These are phyloP conservation scores for Drosophila testacea DNA, from an alignment of 2,888 invertebrate genomes.

Conservation along the genomic window DNA sequence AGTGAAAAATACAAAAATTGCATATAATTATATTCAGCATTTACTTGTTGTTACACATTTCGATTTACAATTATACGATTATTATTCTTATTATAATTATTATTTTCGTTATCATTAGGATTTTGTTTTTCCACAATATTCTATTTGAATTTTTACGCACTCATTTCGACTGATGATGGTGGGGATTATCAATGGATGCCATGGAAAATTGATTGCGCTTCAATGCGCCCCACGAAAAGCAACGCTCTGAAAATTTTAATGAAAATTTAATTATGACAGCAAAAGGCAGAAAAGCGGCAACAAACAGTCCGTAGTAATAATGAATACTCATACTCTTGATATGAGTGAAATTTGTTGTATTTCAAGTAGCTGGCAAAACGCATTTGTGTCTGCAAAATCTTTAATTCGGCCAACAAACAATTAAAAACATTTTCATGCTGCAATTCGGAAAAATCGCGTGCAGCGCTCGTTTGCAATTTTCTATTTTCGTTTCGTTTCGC, in stretches of 20 bases:
- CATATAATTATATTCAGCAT: constrained; percentile 82
- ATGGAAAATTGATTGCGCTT: constrained; percentile 38
- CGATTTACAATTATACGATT: constrained; percentile 23
- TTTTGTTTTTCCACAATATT: not conserved
- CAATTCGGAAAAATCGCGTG: constrained; percentile 71
- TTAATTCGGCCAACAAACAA: constrained; percentile 48
- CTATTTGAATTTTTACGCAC: constrained; percentile 19
- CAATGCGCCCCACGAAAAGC: constrained; percentile 40
- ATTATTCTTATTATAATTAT: constrained; percentile 29
- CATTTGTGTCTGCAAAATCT: constrained; percentile 4
- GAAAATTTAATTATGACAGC: constrained; percentile 57
- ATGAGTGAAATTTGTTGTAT: constrained; percentile 60
- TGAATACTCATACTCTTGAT: constrained; percentile 4
- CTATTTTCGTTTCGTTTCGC: constrained; percentile 70
- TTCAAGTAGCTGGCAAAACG: constrained; percentile 8
- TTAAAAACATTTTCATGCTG: constrained; percentile 74
- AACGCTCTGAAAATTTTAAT: constrained; percentile 69
- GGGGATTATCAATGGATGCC: not conserved
- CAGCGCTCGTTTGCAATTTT: constrained; percentile 59
- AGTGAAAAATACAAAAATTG: constrained; percentile 75
- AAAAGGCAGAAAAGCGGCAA: constrained; percentile 15
- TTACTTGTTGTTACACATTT: constrained; percentile 63
- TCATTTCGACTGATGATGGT: not conserved
- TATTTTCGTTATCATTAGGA: constrained; percentile 1
- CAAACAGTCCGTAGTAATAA: constrained; percentile 46